phyloP scores from a whole-genome alignment of 2,113 vertebrate genomes.

The Microcebus jonahi region DNA sequence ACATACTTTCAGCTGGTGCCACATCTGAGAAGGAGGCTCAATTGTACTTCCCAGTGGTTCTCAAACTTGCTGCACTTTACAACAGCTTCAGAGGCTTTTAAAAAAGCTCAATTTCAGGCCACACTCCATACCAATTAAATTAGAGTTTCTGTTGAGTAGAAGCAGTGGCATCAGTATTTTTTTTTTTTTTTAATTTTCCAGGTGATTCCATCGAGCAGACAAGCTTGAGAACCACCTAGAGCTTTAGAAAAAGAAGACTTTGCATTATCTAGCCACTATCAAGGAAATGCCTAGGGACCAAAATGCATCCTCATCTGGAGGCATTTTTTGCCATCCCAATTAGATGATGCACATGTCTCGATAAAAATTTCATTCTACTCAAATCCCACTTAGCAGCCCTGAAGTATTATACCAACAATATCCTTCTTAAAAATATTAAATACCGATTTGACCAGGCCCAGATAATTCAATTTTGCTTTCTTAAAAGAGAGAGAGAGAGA shows the following conservation, averaged over 20 bases:
- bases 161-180: not conserved
- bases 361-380: not conserved
- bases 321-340: not conserved
- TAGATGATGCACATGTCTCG: not conserved
- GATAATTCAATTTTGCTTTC: conserved; percentile 2
- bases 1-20: conserved; percentile 34
- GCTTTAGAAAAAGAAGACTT: not conserved
- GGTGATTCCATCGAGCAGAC: not conserved
- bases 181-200: not conserved
- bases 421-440: conserved; percentile 4
- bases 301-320: not conserved
- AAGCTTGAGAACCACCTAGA: not conserved
- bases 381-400: not conserved
- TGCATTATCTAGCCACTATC: not conserved
- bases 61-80: not conserved
- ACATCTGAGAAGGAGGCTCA: not conserved
- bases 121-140: not conserved
- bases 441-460: not conserved
- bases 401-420: not conserved
- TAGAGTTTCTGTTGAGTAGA: not conserved
- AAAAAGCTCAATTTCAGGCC: not conserved
- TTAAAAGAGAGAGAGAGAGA: not conserved
- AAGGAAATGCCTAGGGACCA: not conserved
- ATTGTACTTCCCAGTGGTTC: not conserved
- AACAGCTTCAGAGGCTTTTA: not conserved